A percentile compares a stretch with the other conserved stretches of the same genome.
These are phyloP conservation scores for Lacanobia wlatinum DNA, from an alignment of 2,888 invertebrate species.

Conservation along the genomic window DNA sequence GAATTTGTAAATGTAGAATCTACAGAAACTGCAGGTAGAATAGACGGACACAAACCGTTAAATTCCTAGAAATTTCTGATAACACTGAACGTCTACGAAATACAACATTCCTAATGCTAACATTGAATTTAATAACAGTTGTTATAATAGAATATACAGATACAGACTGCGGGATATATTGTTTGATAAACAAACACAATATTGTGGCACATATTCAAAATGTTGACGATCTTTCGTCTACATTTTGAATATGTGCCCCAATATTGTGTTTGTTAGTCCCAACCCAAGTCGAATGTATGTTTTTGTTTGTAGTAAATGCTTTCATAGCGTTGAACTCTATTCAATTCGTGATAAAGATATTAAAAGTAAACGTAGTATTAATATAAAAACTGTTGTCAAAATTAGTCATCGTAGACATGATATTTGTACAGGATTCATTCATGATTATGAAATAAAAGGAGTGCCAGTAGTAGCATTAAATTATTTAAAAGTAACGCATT, in stretches of 20 bases:
- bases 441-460: background rate
- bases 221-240: no score
- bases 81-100: constrained; percentile 43
- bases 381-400: background rate
- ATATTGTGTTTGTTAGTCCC: no score
- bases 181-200: constrained; percentile 7
- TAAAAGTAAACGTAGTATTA: background rate
- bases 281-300: background rate
- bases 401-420: background rate
- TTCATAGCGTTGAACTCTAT: constrained; percentile 12
- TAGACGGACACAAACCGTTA: constrained; percentile 30
- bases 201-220: background rate
- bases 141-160: background rate
- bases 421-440: background rate
- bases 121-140: constrained; percentile 36
- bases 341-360: background rate
- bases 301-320: background rate
- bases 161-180: background rate
- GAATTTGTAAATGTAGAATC: background rate
- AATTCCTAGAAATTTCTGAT: constrained; percentile 58
- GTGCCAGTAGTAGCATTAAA: background rate
- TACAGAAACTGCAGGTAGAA: constrained; percentile 7
- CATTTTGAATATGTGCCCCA: no score
- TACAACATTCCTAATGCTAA: constrained; percentile 32
- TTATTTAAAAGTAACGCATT: background rate